A percentile compares a stretch with the other conserved stretches of the same genome.
Conservation (phyloP, 2,888 invertebrate species). For the Hemaris fuciformis region DNA sequence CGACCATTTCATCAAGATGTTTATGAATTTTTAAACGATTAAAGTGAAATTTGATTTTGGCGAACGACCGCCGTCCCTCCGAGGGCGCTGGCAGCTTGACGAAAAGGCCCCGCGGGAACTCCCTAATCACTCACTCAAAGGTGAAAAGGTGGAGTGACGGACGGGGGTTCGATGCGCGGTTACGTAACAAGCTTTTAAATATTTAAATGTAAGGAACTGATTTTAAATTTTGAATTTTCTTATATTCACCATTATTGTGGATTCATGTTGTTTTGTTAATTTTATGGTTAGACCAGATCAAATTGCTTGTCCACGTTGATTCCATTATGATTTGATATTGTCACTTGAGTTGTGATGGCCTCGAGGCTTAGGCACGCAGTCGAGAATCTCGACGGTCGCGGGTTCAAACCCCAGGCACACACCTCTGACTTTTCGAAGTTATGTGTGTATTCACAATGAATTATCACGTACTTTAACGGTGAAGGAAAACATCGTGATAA, state of each 20-base stretch:
- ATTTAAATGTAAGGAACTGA: not conserved
- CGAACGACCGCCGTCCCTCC: constrained; percentile 20
- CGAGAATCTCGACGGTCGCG: no score
- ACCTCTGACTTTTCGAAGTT: no score
- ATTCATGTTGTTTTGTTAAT: not conserved
- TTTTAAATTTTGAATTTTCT: not conserved
- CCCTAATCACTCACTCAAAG: constrained; percentile 49
- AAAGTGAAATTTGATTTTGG: constrained; percentile 24
- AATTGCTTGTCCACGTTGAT: no score
- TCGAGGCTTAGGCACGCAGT: no score
- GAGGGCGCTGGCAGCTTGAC: constrained; percentile 32
- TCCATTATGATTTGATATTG: not conserved
- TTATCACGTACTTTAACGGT: no score
- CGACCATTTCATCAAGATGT: not conserved
- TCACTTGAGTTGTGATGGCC: no score
- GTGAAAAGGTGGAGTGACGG: constrained; percentile 16
- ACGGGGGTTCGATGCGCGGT: constrained; percentile 8
- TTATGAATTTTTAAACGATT: constrained; percentile 29
- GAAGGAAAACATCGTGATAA: no score
- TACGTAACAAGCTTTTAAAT: not conserved
- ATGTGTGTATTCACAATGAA: no score
- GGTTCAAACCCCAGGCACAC: no score
- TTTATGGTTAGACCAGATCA: not conserved
- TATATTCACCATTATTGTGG: not conserved
- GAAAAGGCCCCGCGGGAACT: constrained; percentile 40